phyloP scores from a whole-genome alignment of 1,140 invertebrate species.

The Pogonomyrmex californicus region DNA sequence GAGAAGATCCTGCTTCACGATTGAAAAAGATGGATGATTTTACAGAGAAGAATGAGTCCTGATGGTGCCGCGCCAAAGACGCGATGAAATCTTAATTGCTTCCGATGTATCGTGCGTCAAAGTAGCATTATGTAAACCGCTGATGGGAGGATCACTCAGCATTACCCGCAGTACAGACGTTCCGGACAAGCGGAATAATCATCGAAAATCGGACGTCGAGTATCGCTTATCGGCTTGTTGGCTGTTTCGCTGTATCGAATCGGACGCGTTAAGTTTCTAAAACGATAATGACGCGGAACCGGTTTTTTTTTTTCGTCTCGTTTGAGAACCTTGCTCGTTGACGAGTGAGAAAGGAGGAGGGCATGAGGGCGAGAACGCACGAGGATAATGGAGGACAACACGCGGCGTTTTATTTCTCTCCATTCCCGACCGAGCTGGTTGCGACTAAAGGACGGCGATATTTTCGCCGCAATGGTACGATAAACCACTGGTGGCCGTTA shows the following conservation, averaged over 20 bases:
- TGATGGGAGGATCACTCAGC: not conserved
- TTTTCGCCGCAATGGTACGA: constrained; percentile 57
- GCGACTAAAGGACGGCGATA: constrained; percentile 43
- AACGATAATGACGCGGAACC: constrained; percentile 58
- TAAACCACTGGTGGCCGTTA: constrained; percentile 73
- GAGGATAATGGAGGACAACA: constrained; percentile 4
- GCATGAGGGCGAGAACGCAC: not conserved
- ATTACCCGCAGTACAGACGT: constrained; percentile 2
- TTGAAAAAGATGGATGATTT: not conserved
- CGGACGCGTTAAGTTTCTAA: constrained; percentile 55
- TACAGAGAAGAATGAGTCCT: constrained; percentile 18
- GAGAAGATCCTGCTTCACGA: not conserved
- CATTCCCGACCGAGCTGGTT: not conserved
- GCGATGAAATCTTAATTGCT: constrained; percentile 56
- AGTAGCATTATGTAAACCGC: constrained; percentile 36
- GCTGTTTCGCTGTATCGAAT: constrained; percentile 51
- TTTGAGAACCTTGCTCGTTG: constrained; percentile 13
- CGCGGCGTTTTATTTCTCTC: constrained; percentile 14
- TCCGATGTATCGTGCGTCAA: constrained; percentile 40
- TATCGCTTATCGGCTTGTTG: constrained; percentile 37
- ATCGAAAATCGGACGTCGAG: constrained; percentile 43
- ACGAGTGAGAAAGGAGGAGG: not conserved
- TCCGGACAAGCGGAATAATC: constrained; percentile 46
- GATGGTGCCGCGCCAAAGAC: constrained; percentile 1
- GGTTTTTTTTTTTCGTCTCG: constrained; percentile 50